Percentiles rank a stretch among this genome's conserved stretches.
phyloP scores from a whole-genome alignment of 2,888 invertebrate genomes.

The Athrips mouffetella region DNA sequence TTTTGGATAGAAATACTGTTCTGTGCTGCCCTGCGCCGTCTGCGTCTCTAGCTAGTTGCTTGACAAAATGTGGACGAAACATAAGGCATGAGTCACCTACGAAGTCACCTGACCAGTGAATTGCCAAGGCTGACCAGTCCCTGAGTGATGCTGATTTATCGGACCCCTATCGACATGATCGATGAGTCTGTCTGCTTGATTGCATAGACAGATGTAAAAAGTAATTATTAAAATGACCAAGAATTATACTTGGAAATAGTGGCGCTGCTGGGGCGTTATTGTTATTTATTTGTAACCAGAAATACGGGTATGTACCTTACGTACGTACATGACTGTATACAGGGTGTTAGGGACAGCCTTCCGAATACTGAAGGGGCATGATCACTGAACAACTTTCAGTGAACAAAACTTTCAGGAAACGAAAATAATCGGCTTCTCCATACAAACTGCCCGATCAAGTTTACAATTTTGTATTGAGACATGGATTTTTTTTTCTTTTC shows the following conservation, averaged over 20 bases:
- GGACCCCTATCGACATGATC: conserved; percentile 60
- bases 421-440: too few species aligned
- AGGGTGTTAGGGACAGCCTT: too few species aligned
- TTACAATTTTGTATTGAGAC: too few species aligned
- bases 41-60: background rate
- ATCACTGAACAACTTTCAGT: too few species aligned
- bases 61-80: background rate
- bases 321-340: too few species aligned
- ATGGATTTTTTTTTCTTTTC: too few species aligned
- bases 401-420: too few species aligned
- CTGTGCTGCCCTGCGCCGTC: too few species aligned
- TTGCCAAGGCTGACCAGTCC: conserved; percentile 64
- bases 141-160: conserved; percentile 69
- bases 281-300: conserved; percentile 7
- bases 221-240: conserved; percentile 11
- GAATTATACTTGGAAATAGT: conserved; percentile 5
- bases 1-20: too few species aligned
- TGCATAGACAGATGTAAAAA: conserved; percentile 14
- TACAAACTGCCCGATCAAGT: too few species aligned
- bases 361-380: too few species aligned
- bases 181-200: conserved; percentile 55
- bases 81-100: conserved; percentile 49
- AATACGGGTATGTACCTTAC: background rate
- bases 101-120: conserved; percentile 37
- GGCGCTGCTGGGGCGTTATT: background rate